phyloP scores from a whole-genome alignment of 2,797 vertebrate species.

The Morelia viridis region DNA sequence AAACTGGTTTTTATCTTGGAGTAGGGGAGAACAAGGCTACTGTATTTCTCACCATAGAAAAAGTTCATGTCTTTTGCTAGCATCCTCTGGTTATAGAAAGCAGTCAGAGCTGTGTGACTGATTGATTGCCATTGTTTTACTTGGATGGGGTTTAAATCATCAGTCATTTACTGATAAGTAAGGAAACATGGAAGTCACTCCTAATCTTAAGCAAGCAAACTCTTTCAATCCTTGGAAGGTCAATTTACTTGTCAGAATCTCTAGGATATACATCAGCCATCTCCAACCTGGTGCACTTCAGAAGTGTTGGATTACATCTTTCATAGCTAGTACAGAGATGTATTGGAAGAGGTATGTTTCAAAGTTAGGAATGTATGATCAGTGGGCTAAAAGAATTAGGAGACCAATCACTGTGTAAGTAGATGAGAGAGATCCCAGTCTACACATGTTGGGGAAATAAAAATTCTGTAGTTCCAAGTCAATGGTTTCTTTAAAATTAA shows the following conservation, averaged over 20 bases:
- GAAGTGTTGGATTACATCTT: neutral
- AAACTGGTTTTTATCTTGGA: slow-evolving; percentile 21
- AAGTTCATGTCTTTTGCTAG: slow-evolving; percentile 3
- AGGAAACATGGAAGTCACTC: neutral
- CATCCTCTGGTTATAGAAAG: neutral
- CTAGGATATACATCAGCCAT: neutral
- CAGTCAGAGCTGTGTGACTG: slow-evolving; percentile 33
- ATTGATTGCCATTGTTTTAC: slow-evolving; percentile 34
- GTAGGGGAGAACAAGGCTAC: slow-evolving; percentile 35
- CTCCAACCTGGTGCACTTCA: neutral
- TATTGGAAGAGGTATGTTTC: neutral
- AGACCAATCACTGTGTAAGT: neutral
- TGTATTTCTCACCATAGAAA: slow-evolving; percentile 14
- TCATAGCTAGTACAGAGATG: neutral
- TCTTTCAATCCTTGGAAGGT: slow-evolving; percentile 38
- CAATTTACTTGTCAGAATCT: slow-evolving; percentile 52
- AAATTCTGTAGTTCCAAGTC: neutral
- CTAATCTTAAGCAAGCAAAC: slow-evolving; percentile 37
- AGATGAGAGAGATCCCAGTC: neutral
- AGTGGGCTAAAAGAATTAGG: neutral
- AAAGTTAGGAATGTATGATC: neutral
- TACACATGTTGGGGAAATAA: neutral
- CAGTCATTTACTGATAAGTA: slow-evolving; percentile 25
- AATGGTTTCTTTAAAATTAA: slow-evolving; percentile 7
- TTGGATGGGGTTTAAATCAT: slow-evolving; percentile 33